Evolutionary conservation across 2,113 vertebrate species (phyloP), one percentile per base, ranked within the genome.

Genomic region (Callopanchax toddi): DNA sequence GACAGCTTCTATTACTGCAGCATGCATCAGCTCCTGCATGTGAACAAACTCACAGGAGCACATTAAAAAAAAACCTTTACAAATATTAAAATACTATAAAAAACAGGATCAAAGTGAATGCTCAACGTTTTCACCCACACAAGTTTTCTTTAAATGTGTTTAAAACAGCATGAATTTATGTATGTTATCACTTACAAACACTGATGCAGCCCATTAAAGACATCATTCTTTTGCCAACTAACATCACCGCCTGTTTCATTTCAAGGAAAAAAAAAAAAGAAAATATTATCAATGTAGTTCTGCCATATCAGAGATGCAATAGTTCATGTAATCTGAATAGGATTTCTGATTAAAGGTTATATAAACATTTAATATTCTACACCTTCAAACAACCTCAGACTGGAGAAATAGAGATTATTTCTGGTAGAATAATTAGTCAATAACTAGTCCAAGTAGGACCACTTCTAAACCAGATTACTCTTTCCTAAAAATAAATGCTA

Each of bases 1-100:
- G 81, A 87, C 78, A 79, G 69, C 74, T 78, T 87, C 79, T 75
- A 85, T 89, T 84, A 79, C 77, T 65, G 67, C 75, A 67, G 57
- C 49, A 66, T 66, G 44, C 77, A 79, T 80, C 67, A 76, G 52
- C 51, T 51, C 10, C 21, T 40, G 63, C 51, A 54, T 25, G 20
- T 11, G 44, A 21, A 46, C 44, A 22, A 25, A 43, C 69, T 50
- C 44, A 57, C 1, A 21, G 63, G 50, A 43, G 50, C 26, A 53
- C 45, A 70, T 32, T 18, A n/a, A 34, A 23, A 54, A 55, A 55
- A 43, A 60, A 20, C 32, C 29, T 48, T 49, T 42, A 20, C 18
- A 45, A 60, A 81, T 52, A 52, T 76, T 42, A 36, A 51, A 56
- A 60, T 45, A 77, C 23, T 8, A 39, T 15, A 74, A 55, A 67